Percentiles rank a stretch among this genome's conserved stretches.
phyloP scores from a whole-genome alignment of 2,797 vertebrate species.

The Hemitrygon akajei region DNA sequence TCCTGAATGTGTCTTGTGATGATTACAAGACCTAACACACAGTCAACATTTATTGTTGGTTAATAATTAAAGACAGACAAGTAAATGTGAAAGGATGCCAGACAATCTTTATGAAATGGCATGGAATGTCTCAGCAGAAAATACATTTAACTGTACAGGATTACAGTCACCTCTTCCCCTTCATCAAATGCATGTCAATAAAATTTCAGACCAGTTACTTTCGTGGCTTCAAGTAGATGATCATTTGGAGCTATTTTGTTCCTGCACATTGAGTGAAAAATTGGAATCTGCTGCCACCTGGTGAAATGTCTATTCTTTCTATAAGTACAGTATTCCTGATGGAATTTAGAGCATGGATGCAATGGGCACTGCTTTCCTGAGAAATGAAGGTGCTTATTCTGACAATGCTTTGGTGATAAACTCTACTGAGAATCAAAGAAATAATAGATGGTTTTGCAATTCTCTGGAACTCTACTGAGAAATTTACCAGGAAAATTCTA shows the following conservation, averaged over 20 bases:
- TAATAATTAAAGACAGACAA: neutral
- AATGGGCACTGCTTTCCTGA: too few relatives aligned
- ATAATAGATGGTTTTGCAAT: too few relatives aligned
- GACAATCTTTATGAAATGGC: neutral
- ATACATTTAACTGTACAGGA: neutral
- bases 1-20: neutral
- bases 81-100: neutral
- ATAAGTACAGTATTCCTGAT: neutral
- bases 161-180: neutral
- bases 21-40: neutral
- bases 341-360: neutral
- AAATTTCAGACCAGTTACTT: neutral
- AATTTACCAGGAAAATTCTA: too few relatives aligned
- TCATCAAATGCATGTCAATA: neutral
- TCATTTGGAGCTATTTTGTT: too few relatives aligned
- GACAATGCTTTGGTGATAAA: too few relatives aligned
- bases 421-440: too few relatives aligned
- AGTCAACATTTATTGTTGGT: neutral
- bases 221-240: too few relatives aligned
- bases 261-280: neutral
- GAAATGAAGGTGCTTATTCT: too few relatives aligned
- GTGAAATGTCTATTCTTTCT: neutral
- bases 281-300: constrained; percentile 23
- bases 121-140: neutral
- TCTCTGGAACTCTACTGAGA: too few relatives aligned